A percentile compares a stretch with the other conserved stretches of the same genome.
phyloP scores from a whole-genome alignment of 2,797 vertebrate genomes.

The Mareca penelope region DNA sequence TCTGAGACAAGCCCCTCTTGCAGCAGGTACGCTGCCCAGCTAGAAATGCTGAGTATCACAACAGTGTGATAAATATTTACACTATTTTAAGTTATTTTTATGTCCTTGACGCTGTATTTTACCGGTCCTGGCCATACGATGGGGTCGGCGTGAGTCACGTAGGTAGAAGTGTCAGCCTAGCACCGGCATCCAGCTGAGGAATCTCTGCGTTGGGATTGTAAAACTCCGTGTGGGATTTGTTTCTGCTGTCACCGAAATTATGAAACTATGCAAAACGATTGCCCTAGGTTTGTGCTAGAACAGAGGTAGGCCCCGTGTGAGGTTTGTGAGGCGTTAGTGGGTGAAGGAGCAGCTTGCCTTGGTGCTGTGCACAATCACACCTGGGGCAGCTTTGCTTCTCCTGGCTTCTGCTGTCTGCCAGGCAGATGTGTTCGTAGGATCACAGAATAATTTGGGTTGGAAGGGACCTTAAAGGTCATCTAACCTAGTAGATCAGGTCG shows the following conservation, averaged over 20 bases:
- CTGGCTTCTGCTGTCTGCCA: background rate
- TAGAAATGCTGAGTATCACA: constrained; percentile 58
- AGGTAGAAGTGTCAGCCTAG: background rate
- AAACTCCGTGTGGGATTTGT: accelerated
- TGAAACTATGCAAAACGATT: background rate
- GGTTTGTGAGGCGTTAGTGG: background rate
- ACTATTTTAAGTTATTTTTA: accelerated
- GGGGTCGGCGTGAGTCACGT: background rate
- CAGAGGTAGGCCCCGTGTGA: background rate
- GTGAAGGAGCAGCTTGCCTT: background rate
- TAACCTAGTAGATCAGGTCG: too few species aligned
- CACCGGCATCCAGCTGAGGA: accelerated
- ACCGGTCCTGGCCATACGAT: background rate
- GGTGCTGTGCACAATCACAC: too few species aligned
- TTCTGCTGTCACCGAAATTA: background rate
- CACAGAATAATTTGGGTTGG: too few species aligned
- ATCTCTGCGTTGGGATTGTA: background rate
- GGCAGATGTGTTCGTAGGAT: background rate
- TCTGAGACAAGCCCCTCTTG: constrained; percentile 14
- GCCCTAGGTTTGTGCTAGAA: background rate
- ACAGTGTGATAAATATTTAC: background rate
- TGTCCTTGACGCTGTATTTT: background rate
- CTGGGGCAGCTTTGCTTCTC: background rate
- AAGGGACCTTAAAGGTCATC: too few species aligned
- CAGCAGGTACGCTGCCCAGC: constrained; percentile 10